Conservation (phyloP, 2,113 vertebrate species). For the Pachycephala philippinensis region DNA sequence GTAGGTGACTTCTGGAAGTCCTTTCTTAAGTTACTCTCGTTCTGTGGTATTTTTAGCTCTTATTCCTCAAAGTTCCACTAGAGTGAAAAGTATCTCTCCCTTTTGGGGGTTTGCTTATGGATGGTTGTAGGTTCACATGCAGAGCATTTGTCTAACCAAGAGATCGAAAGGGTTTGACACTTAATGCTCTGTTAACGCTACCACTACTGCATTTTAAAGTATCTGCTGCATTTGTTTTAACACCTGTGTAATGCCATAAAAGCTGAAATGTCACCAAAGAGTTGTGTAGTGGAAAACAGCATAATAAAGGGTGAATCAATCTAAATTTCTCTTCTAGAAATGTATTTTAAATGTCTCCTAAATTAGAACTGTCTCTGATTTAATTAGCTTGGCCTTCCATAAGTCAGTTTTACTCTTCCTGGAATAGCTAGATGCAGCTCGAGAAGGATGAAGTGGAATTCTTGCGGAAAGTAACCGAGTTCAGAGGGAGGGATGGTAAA, state of each 20-base stretch:
- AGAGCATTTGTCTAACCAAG: not conserved
- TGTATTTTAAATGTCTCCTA: not conserved
- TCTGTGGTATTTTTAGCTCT: not conserved
- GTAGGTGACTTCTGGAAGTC: not conserved
- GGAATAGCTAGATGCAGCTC: not conserved
- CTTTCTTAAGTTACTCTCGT: not conserved
- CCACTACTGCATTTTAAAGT: not conserved
- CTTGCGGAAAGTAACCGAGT: not conserved
- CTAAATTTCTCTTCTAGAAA: not conserved
- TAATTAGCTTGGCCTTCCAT: not conserved
- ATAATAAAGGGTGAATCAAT: not conserved
- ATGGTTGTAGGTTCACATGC: not conserved
- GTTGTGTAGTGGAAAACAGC: not conserved
- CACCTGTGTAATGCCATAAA: not conserved
- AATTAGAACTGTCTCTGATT: not conserved
- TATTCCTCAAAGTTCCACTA: not conserved
- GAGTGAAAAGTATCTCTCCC: not conserved
- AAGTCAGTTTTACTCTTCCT: not conserved
- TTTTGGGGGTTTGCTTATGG: fast-evolving
- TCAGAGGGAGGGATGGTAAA: not conserved
- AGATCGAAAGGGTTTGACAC: not conserved
- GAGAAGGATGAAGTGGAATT: not conserved
- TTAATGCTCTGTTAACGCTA: not conserved
- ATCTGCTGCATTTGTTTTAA: not conserved
- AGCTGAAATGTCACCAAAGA: not conserved